Evolutionary conservation across 2,797 vertebrate species (phyloP).

Genomic region (Otus scops): DNA sequence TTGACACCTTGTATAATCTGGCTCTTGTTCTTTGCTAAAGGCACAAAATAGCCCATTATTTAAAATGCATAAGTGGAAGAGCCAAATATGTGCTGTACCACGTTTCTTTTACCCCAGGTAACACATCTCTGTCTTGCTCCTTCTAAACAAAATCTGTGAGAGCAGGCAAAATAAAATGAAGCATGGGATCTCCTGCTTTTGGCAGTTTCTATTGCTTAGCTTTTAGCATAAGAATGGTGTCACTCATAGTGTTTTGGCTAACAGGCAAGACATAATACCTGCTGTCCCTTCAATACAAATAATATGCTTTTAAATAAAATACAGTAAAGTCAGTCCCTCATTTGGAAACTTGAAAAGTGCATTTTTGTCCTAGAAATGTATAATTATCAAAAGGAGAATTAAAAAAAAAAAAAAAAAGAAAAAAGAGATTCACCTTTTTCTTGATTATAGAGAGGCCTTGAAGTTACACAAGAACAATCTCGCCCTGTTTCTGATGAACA

Average conservation of each 20-base stretch:
- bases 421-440: background rate
- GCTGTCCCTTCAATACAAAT: background rate
- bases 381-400: background rate
- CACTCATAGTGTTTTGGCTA: background rate
- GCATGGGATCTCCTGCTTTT: background rate
- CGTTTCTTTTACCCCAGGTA: background rate
- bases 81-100: background rate
- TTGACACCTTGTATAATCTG: background rate
- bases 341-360: background rate
- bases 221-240: background rate
- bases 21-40: background rate
- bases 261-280: background rate
- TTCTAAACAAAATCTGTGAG: background rate
- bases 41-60: background rate
- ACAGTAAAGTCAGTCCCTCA: background rate
- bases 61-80: background rate
- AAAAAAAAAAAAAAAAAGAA: background rate
- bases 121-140: background rate
- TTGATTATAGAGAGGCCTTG: background rate
- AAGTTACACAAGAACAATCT: background rate
- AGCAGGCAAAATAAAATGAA: background rate
- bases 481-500: constrained; percentile 10
- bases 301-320: background rate
- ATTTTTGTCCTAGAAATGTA: background rate
- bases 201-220: background rate